Percentiles rank a stretch among this genome's conserved stretches.
Evolutionary conservation across 2,113 vertebrate genomes (phyloP).

Genomic region (Siniperca chuatsi): DNA sequence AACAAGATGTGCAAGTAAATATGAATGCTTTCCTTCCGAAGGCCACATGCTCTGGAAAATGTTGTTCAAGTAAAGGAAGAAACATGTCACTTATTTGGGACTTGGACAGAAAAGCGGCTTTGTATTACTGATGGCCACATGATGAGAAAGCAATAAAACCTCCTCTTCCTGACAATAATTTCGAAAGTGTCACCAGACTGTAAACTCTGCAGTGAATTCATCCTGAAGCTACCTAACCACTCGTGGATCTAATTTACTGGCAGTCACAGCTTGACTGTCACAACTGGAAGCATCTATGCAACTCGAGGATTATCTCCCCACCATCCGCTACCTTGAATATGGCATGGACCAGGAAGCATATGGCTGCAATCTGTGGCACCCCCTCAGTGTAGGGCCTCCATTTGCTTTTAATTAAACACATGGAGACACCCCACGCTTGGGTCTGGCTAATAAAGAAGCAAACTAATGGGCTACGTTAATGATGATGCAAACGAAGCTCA

Average conservation of each 20-base stretch:
- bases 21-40: not conserved
- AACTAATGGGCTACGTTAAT: conserved; percentile 29
- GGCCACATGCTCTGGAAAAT: not conserved
- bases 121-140: not conserved
- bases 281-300: conserved; percentile 53
- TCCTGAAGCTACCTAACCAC: not conserved
- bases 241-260: conserved; percentile 27
- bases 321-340: conserved; percentile 56
- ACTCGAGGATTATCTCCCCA: conserved; percentile 58
- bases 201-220: not conserved
- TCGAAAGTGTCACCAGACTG: conserved; percentile 3
- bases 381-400: conserved; percentile 50
- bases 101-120: not conserved
- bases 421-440: conserved; percentile 35
- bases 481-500: conserved; percentile 35
- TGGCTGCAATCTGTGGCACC: conserved; percentile 75
- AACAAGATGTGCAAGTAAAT: not conserved
- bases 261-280: conserved; percentile 29
- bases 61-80: not conserved
- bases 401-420: conserved; percentile 77
- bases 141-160: conserved; percentile 17
- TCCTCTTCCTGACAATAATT: not conserved
- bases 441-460: conserved; percentile 49
- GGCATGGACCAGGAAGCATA: conserved; percentile 60
- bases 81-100: not conserved